Base-by-base conservation (phyloP, 1,140 invertebrate genomes). In the Neodiprion virginianus region DNA sequence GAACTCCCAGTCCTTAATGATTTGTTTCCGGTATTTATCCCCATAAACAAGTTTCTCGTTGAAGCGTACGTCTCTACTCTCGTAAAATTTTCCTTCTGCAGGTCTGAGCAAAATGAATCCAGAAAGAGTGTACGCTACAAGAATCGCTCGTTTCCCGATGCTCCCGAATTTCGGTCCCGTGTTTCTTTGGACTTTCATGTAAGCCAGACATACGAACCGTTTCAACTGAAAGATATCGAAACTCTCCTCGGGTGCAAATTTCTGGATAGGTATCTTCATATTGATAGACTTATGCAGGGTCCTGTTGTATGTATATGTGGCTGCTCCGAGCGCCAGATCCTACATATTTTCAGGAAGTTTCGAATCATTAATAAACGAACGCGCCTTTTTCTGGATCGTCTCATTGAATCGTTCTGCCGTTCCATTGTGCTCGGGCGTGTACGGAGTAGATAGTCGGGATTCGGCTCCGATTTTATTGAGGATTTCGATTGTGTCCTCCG, bases 391-490 rank as follows among this genome's bases (percentile, higher is more conserved):
- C n/a, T 79, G 76, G 4, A 87, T 75, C 0, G 80, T 87, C 67
- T 85, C 74, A 74, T 87, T 87, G 47, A 81, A 79, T 61, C 86
- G 50, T 75, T 88, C 83, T 10, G 82, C 71, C 8, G 81, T 76
- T 23, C 84, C 85, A 77, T 88, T 88, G 72, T 83, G 80, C 69
- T 84, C 72, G 66, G 85, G 83, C 9, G 81, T 80, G 71, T 86
- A 80, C 7, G 79, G 79, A 72, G 61, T 53, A 1, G 73, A 67
- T n/a, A 75, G 17, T 49, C 74, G 69, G 8, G 48, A 67, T 74
- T 79, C 75, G 66, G 71, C 71, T 0, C 50, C 23, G 69, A 73
- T 67, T 49, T 66, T 70, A 49, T 75, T 69, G 40, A 79, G 48
- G 4, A 77, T 67, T 72, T 77, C 70, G 8, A 23, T n/a, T 0